Base-by-base conservation (phyloP, 1,140 invertebrate species). In the Neodiprion fabricii region DNA sequence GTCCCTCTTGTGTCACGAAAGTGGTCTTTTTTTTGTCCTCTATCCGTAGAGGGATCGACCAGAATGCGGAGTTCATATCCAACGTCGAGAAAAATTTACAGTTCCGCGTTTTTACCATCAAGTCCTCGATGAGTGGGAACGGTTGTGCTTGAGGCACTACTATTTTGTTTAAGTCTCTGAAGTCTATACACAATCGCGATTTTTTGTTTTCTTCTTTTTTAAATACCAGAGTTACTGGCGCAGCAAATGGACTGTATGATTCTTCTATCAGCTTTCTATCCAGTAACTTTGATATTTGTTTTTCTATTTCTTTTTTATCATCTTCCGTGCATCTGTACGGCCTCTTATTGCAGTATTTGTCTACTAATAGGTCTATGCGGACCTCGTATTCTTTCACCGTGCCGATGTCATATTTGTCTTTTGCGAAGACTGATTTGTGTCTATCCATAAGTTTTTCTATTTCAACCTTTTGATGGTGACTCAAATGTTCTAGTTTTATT, bases 1-100 rank as follows among this genome's bases (percentile, higher is more conserved):
- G 81, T 17, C 84, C 82, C 66, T 83, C 76, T 67, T 86, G 84
- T 72, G 82, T 83, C 47, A 87, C 78, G 78, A 87, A 84, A 21
- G 69, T 83, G 14, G 83, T 84, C 74, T n/a, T 85, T 9, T 80
- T 40, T 73, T 79, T 82, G 68, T 85, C 81, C 75, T 81, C 17
- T 71, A 77, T 74, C 70, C 78, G 61, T n/a, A 82, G 23, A 4
- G 83, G 80, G 12, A 85, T 85, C 12, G 83, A 84, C 83, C 83
- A 85, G 73, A 84, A 86, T 10, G 84, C 84, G 10, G 81, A 83
- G 77, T 84, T 85, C 9, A 86, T 79, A 74, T 86, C 84, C 7
- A 85, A 70, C 72, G 72, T 81, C 9, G 82, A 67, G 70, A 85
- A 85, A 68, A n/a, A 79, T 14, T 67, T 75, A 23, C 77, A 76